Evolutionary conservation across 2,797 vertebrate species (phyloP).

Genomic region (Chiroxiphia lanceolata): DNA sequence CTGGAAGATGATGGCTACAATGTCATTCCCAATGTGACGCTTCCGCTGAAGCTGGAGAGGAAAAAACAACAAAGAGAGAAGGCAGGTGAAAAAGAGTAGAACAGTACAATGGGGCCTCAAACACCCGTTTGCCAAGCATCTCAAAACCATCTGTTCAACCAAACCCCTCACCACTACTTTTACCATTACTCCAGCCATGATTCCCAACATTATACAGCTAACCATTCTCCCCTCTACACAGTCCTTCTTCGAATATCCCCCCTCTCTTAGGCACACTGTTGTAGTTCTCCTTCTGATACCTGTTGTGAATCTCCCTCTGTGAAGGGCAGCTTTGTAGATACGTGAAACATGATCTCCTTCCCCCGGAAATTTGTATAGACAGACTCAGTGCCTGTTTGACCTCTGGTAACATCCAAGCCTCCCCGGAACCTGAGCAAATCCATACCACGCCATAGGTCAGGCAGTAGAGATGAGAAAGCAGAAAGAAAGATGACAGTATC

Average conservation of each 20-base stretch:
- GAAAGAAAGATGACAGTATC: not conserved
- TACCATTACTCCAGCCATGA: not conserved
- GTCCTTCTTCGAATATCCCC: not conserved
- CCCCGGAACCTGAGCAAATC: constrained; percentile 84
- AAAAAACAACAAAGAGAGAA: not conserved
- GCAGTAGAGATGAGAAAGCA: not conserved
- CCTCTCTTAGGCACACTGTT: not conserved
- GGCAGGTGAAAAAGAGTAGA: not conserved
- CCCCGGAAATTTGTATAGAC: constrained; percentile 88
- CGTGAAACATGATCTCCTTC: constrained; percentile 93
- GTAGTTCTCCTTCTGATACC: constrained; percentile 66
- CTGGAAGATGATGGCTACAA: constrained; percentile 90
- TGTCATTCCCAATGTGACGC: constrained; percentile 93
- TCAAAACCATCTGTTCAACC: not conserved
- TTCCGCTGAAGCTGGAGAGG: constrained; percentile 87
- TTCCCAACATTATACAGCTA: not conserved
- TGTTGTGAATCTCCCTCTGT: constrained; percentile 91
- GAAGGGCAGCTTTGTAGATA: constrained; percentile 90
- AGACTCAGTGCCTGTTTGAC: constrained; percentile 89
- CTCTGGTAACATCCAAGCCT: constrained; percentile 88
- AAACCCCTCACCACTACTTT: not conserved
- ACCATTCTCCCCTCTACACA: not conserved
- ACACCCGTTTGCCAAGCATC: not conserved
- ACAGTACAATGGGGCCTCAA: not conserved
- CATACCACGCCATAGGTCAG: not conserved